phyloP scores from a whole-genome alignment of 2,888 invertebrate species.

The Meloe dianella region DNA sequence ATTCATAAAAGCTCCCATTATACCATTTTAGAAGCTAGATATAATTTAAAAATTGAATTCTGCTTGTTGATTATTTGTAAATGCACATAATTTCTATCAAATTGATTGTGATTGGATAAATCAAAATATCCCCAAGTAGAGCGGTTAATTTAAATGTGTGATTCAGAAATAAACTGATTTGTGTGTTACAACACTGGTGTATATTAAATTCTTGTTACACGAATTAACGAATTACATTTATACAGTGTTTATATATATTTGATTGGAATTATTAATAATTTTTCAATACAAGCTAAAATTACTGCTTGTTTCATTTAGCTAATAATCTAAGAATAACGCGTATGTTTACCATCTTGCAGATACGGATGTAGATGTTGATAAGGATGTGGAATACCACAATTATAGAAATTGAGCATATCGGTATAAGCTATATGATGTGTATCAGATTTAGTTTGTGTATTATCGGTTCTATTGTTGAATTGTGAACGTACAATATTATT shows the following conservation, averaged over 20 bases:
- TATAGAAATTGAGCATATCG: slow-evolving; percentile 60
- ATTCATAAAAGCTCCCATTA: too few species aligned
- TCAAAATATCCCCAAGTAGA: not conserved
- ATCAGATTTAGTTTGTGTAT: slow-evolving; percentile 52
- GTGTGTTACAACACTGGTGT: not conserved
- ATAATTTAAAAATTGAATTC: too few species aligned
- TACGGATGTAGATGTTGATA: slow-evolving; percentile 59
- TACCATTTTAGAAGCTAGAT: too few species aligned
- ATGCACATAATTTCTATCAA: too few species aligned
- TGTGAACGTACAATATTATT: slow-evolving; percentile 43
- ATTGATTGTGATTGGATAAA: not conserved
- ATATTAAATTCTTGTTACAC: slow-evolving; percentile 9
- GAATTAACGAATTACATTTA: not conserved
- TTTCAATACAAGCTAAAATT: not conserved
- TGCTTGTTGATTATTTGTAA: too few species aligned
- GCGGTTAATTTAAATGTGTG: not conserved
- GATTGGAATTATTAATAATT: not conserved
- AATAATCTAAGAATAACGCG: slow-evolving; percentile 43
- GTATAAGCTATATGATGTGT: slow-evolving; percentile 57
- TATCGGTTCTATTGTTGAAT: slow-evolving; percentile 48
- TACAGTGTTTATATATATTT: not conserved
- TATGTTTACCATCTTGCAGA: slow-evolving; percentile 49
- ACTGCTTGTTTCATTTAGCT: not conserved
- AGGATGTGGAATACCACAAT: slow-evolving; percentile 57
- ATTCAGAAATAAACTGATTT: not conserved